These are phyloP conservation scores for Formica selysi DNA, from an alignment of 1,140 invertebrate species.

Conservation along the genomic window DNA sequence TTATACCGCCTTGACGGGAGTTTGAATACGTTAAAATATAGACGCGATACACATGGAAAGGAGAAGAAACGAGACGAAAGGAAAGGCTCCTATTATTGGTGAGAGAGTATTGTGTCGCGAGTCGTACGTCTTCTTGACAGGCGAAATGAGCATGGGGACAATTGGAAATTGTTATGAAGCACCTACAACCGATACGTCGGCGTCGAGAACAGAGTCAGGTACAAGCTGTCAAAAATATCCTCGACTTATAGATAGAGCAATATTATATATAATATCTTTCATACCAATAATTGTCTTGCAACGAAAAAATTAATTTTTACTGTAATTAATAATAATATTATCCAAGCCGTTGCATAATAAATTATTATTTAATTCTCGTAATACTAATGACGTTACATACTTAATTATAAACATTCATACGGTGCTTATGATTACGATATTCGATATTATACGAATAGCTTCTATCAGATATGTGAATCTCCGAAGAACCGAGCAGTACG, in stretches of 20 bases:
- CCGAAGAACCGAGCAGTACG: conserved; percentile 33
- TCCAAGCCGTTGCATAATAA: neutral
- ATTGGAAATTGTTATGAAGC: conserved; percentile 76
- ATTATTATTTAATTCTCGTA: neutral
- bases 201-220: neutral
- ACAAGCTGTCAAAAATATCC: neutral
- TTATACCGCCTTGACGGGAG: conserved; percentile 71
- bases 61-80: conserved; percentile 34
- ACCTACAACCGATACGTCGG: conserved; percentile 39
- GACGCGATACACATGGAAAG: conserved; percentile 54
- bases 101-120: conserved; percentile 73
- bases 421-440: too few species aligned
- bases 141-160: conserved; percentile 80
- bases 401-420: neutral
- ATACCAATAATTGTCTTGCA: neutral
- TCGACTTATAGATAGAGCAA: neutral
- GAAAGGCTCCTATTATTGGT: conserved; percentile 67
- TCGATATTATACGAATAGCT: neutral
- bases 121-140: conserved; percentile 81
- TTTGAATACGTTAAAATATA: conserved; percentile 71
- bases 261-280: neutral
- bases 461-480: neutral
- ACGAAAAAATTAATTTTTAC: neutral
- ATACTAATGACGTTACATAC: neutral
- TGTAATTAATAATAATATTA: neutral